Percentiles rank a stretch among this genome's conserved stretches.
These are phyloP conservation scores for Lagopus leucura DNA, from an alignment of 2,113 vertebrate genomes.

Conservation along the genomic window DNA sequence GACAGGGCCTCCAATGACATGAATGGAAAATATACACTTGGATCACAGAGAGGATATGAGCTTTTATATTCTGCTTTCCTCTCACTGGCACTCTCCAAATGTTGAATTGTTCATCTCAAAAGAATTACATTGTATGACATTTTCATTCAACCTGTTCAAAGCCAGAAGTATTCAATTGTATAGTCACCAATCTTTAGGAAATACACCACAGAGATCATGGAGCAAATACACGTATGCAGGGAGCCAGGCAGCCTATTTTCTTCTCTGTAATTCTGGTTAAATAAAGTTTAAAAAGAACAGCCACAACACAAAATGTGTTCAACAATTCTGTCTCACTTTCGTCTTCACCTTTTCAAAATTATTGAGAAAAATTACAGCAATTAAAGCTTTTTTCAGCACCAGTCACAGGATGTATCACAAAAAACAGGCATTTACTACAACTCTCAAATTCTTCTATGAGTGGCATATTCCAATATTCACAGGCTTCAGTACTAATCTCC, in stretches of 20 bases:
- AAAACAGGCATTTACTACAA: neutral
- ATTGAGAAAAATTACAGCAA: neutral
- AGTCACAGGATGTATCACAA: neutral
- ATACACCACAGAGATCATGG: neutral
- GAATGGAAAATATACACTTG: slow-evolving; percentile 35
- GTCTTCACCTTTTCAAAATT: neutral
- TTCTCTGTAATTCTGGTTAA: neutral
- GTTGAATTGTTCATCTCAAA: slow-evolving; percentile 10
- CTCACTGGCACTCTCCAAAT: neutral
- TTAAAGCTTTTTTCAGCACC: neutral
- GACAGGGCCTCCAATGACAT: slow-evolving; percentile 29
- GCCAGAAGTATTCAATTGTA: slow-evolving; percentile 44
- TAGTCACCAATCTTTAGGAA: slow-evolving; percentile 24
- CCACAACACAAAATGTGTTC: neutral
- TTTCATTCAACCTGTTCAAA: slow-evolving; percentile 37
- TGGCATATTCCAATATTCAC: neutral
- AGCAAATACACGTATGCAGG: neutral
- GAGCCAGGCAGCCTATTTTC: neutral
- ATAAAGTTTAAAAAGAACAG: neutral
- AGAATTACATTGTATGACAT: neutral
- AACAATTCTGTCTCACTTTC: neutral
- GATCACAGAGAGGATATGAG: neutral
- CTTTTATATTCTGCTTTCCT: neutral
- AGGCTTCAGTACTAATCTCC: neutral
- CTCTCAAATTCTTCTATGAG: neutral